A percentile compares a stretch with the other conserved stretches of the same genome.
Evolutionary conservation across 2,797 vertebrate genomes (phyloP).

Genomic region (Peromyscus eremicus): DNA sequence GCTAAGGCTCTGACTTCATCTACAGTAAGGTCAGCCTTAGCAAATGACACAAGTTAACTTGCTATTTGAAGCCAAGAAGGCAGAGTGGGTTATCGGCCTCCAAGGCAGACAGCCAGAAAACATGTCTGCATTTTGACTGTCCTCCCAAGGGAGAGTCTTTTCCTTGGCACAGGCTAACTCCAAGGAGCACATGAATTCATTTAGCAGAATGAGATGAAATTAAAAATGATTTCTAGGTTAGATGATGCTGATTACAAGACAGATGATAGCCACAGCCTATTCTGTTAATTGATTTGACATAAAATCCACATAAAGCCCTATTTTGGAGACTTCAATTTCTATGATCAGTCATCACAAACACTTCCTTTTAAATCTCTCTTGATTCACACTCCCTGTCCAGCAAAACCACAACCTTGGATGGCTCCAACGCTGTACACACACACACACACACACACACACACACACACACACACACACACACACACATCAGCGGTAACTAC

Average conservation of each 20-base stretch:
- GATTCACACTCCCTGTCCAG: neutral
- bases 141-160: constrained; percentile 14
- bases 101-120: neutral
- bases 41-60: neutral
- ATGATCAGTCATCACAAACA: neutral
- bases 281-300: constrained; percentile 36
- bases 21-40: neutral
- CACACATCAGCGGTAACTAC: too few relatives aligned
- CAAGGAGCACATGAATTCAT: constrained; percentile 59
- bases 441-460: too few relatives aligned
- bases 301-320: neutral
- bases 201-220: constrained; percentile 67
- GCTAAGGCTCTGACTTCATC: neutral
- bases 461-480: neutral
- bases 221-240: constrained; percentile 66
- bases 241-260: constrained; percentile 51
- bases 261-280: neutral
- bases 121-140: neutral
- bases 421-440: neutral
- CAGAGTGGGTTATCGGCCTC: neutral
- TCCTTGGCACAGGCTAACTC: neutral
- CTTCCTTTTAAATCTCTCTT: neutral
- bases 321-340: constrained; percentile 40
- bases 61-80: neutral
- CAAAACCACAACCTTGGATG: neutral